Evolutionary conservation across 2,888 invertebrate genomes (phyloP), one percentile per base, ranked within the genome.

Genomic region (Hypena proboscidalis): DNA sequence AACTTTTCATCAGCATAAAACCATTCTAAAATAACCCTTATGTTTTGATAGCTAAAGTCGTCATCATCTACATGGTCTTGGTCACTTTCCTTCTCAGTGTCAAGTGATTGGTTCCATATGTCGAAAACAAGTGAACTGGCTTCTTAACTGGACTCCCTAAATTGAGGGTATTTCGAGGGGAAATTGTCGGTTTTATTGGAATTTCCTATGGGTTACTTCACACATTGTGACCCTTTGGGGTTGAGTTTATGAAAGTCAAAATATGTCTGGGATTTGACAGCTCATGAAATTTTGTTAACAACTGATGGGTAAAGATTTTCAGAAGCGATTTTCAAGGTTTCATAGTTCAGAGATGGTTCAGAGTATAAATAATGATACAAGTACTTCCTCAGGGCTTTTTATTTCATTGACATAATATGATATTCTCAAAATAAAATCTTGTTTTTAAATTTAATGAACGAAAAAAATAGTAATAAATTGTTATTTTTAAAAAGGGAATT

Each of bases 131-230:
- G 85, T 80, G 84, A 84, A 70, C 78, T 74, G 79, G 77, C 84
- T 82, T 80, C 84, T 87, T 84, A 83, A 86, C 85, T 84, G 86
- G 87, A 87, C 89, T 83, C 89, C 88, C 89, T 64, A 82, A 83
- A 83, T 81, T 82, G 83, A 80, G 83, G 80, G 81, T 76, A 75
- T 70, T 76, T 67, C 67, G 66, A 83, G 85, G 85, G 76, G 80
- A 70, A 82, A 84, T 83, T 64, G 79, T 77, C 66, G 67, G 70
- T 73, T 83, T 86, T 87, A 86, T 85, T 83, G 87, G 83, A 83
- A 89, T 89, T 89, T 88, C 83, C 83, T 79, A 67, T 75, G 81
- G 75, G 78, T 78, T 81, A 34, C 29, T 83, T 80, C 79, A 81
- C 82, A 82, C 81, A 69, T 70, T 57, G 70, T 74, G 37, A 62